Base-by-base conservation (phyloP, 2,888 invertebrate species). In the Gerosis bhagava region DNA sequence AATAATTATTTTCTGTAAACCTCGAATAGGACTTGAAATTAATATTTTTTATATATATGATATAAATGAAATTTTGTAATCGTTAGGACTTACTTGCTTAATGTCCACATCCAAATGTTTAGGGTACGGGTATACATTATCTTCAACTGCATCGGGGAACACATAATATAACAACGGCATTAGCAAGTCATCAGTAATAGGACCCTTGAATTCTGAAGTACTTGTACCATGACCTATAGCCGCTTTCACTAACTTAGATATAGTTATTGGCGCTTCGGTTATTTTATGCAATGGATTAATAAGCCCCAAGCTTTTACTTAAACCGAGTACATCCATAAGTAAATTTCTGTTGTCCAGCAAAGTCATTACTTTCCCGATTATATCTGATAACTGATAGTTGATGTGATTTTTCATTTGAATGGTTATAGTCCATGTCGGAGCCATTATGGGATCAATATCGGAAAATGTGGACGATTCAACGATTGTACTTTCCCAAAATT, bases 391-490 rank as follows among this genome's bases (percentile, higher is more conserved):
- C 59, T 96, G 91, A 70, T 95, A 96, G 13, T 92, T 90, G 0
- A 94, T 93, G 44, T 93, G 91, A 10, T 93, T 92, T 13, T 92
- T 90, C 77, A 93, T 91, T 70, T 91, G 91, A 5, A 93, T 86
- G 54, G 92, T 91, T 8, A 93, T 83, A 1, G 92, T 92, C 97
- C 97, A 98, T 46, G 92, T 90, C 0, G 95, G 95, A 65, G 97
- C 91, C 90, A 86, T 83, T 22, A 84, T 65, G 35, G 98, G 97
- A 71, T 97, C 94, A 63, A 98, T 94, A 75, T 98, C 97, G 12
- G 96, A 94, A 76, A 95, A 96, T 54, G 93, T 93, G 59, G 96
- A 95, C 53, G 95, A 96, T 71, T 99, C 98, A 1, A 97, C 93
- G 16, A 97, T 93, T 49, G 95, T 92, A 72, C 95, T 94, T 74